phyloP scores from a whole-genome alignment of 2,797 vertebrate genomes.

The Cyprinodon diabolis region DNA sequence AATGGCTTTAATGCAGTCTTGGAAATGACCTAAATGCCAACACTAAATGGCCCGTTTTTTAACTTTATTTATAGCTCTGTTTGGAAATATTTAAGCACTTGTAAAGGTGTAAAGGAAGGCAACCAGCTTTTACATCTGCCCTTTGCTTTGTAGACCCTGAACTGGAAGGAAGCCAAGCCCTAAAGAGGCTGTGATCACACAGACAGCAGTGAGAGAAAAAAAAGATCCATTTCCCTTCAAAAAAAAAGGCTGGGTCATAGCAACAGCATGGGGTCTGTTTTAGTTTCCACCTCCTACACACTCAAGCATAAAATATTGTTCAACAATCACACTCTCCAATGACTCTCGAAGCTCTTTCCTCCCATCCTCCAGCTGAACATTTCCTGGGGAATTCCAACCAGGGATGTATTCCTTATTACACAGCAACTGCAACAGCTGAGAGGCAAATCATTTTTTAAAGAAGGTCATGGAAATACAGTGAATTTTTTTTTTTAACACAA shows the following conservation, averaged over 20 bases:
- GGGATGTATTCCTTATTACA: slow-evolving; percentile 73
- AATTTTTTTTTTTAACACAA: slow-evolving; percentile 30
- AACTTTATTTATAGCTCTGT: slow-evolving; percentile 30
- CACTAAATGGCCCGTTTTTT: slow-evolving; percentile 14
- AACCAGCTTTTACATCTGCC: slow-evolving; percentile 41
- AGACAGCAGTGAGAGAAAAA: slow-evolving; percentile 50
- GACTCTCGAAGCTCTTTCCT: slow-evolving; percentile 54
- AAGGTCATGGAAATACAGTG: slow-evolving; percentile 34
- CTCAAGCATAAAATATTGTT: slow-evolving; percentile 70
- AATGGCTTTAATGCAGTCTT: slow-evolving; percentile 13
- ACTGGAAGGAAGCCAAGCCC: slow-evolving; percentile 57
- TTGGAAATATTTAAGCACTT: slow-evolving; percentile 27
- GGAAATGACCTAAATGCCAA: slow-evolving; percentile 18
- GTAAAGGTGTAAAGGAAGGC: slow-evolving; percentile 23
- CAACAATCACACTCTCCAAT: slow-evolving; percentile 68
- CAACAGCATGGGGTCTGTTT: slow-evolving; percentile 71
- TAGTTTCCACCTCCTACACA: slow-evolving; percentile 73
- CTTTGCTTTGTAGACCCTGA: slow-evolving; percentile 37
- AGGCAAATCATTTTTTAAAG: slow-evolving; percentile 66
- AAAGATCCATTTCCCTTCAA: slow-evolving; percentile 52
- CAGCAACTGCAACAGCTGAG: slow-evolving; percentile 72
- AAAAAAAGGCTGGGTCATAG: slow-evolving; percentile 67
- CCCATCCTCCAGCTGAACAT: slow-evolving; percentile 61
- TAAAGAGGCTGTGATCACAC: slow-evolving; percentile 62
- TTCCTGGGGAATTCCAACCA: slow-evolving; percentile 78